phyloP scores from a whole-genome alignment of 2,888 invertebrate species.

The Laspeyria flexula region DNA sequence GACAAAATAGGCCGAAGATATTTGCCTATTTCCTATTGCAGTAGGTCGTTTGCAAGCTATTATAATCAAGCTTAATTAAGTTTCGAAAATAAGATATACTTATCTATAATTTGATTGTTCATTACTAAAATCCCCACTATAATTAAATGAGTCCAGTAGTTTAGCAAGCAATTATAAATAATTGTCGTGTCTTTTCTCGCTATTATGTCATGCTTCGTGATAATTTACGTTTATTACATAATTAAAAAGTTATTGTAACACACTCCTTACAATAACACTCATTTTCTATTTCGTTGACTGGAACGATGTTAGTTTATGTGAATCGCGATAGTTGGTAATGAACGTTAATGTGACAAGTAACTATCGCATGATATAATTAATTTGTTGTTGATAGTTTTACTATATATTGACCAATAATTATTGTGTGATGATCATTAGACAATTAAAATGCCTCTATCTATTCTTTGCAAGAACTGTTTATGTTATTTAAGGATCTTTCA shows the following conservation, averaged over 20 bases:
- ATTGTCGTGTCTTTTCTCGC: slow-evolving; percentile 19
- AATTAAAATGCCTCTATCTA: too few species aligned
- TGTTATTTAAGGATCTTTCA: too few species aligned
- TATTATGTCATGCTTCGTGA: slow-evolving; percentile 16
- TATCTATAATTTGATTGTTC: background rate
- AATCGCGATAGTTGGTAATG: background rate
- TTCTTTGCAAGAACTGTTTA: too few species aligned
- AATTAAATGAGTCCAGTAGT: slow-evolving; percentile 28
- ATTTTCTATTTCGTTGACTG: slow-evolving; percentile 2
- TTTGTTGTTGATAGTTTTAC: too few species aligned
- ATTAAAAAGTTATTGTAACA: slow-evolving; percentile 16
- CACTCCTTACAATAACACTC: too few species aligned
- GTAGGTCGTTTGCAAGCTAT: slow-evolving; percentile 21
- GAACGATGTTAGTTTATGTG: slow-evolving; percentile 2
- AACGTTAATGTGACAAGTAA: background rate
- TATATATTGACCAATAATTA: too few species aligned
- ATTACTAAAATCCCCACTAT: slow-evolving; percentile 5
- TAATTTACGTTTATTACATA: slow-evolving; percentile 33
- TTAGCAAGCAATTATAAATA: slow-evolving; percentile 27
- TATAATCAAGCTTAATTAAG: slow-evolving; percentile 37
- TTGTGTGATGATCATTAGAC: too few species aligned
- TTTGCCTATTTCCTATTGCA: slow-evolving; percentile 50
- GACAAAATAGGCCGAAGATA: slow-evolving; percentile 59
- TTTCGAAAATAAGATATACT: slow-evolving; percentile 9
- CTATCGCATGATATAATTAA: too few species aligned